Conservation (phyloP, 2,113 vertebrate species). For the Guaruba guarouba region DNA sequence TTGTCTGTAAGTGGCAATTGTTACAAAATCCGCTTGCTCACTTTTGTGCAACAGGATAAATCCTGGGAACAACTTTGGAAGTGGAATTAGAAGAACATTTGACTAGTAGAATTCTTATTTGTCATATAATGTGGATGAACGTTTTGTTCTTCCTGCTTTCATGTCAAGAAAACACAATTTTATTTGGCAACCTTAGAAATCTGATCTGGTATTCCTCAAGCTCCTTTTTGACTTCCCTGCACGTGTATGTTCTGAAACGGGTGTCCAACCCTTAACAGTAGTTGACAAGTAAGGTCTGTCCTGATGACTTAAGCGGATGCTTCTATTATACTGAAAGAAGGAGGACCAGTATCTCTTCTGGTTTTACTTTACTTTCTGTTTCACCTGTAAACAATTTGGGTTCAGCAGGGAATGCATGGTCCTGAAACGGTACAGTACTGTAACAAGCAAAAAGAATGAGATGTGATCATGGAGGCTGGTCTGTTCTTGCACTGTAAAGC, state of each 20-base stretch:
- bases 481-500: slow-evolving; percentile 34
- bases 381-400: slow-evolving; percentile 40
- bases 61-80: not conserved
- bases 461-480: slow-evolving; percentile 70
- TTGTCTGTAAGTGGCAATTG: not conserved
- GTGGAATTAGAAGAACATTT: not conserved
- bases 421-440: not conserved
- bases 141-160: not conserved
- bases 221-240: not conserved
- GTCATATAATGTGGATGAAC: not conserved
- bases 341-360: slow-evolving; percentile 48
- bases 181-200: not conserved
- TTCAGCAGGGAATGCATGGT: not conserved
- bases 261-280: not conserved
- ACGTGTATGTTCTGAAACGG: not conserved
- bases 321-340: slow-evolving; percentile 67
- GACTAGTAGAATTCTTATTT: not conserved
- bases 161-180: not conserved
- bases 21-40: not conserved
- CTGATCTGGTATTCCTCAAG: not conserved
- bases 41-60: not conserved
- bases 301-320: slow-evolving; percentile 62
- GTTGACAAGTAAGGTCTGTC: slow-evolving; percentile 66
- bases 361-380: not conserved
- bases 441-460: slow-evolving; percentile 65